Percentiles rank a stretch among this genome's conserved stretches.
Evolutionary conservation across 2,888 invertebrate species (phyloP).

Genomic region (Drosophila pseudotakahashii): DNA sequence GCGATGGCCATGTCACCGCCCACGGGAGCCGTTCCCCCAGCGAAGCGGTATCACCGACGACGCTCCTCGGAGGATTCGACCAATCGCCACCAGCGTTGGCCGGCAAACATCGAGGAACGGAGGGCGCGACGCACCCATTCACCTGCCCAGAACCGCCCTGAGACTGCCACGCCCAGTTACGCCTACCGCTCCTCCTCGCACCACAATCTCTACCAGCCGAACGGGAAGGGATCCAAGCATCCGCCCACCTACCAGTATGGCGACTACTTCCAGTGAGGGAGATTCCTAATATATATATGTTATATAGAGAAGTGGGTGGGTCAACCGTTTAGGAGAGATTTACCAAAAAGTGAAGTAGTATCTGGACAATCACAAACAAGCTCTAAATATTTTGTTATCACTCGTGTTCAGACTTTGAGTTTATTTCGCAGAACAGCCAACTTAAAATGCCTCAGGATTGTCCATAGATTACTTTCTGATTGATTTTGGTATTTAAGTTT

Average conservation of each 20-base stretch:
- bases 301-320: slow-evolving; percentile 12
- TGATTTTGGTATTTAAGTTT: background rate
- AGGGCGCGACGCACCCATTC: slow-evolving; percentile 70
- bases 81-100: slow-evolving; percentile 76
- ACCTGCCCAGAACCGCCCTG: slow-evolving; percentile 57
- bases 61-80: slow-evolving; percentile 81
- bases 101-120: slow-evolving; percentile 79
- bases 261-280: slow-evolving; percentile 82
- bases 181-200: slow-evolving; percentile 86
- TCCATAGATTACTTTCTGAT: background rate
- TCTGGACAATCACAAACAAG: background rate
- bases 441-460: background rate
- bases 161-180: slow-evolving; percentile 56
- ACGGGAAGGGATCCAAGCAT: slow-evolving; percentile 51
- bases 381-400: too few relatives aligned
- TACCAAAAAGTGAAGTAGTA: background rate
- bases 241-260: slow-evolving; percentile 84
- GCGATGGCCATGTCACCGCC: slow-evolving; percentile 1
- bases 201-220: slow-evolving; percentile 86
- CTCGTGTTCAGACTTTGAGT: background rate
- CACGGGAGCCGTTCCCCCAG: slow-evolving; percentile 43
- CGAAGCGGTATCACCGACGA: slow-evolving; percentile 80
- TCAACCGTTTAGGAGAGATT: slow-evolving; percentile 1
- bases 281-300: background rate
- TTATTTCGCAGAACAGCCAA: background rate